Evolutionary conservation across 1,140 invertebrate species (phyloP), one percentile per base, ranked within the genome.

Genomic region (Nylanderia fulva): DNA sequence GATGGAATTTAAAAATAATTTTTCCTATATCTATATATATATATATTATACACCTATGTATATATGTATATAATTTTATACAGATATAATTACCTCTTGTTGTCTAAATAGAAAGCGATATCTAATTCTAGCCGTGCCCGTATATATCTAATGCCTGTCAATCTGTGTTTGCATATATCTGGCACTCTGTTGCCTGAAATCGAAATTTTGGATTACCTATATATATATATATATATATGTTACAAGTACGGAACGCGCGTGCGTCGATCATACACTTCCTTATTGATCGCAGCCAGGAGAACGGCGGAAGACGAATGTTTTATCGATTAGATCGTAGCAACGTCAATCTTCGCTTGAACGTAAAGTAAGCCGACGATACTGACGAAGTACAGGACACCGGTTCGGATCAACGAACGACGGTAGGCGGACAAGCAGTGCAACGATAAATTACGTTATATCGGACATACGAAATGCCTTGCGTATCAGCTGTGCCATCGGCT

Each of bases 381-480:
- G 77, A 82, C 77, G 66, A 82, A 82, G 52, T 71, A 58, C 58
- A 54, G 66, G 42, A 60, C 48, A 58, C 60, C 56, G 61, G 48
- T 36, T 21, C 48, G 64, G 42, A 80, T 71, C 48, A 33, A 69
- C 45, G 42, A n/a, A 54, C 61, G 64, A 71, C 64, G 52, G 52
- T 58, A 71, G 33, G 66, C 66, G 52, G 66, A 45, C 66, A 72
- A 48, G 52, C 39, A 36, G 42, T n/a, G 66, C 66, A 39, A 82
- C 77, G 66, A 82, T 82, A 82, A 82, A 82, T 82, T 82, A 82
- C 52, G 77, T 58, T 72, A 72, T 72, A 72, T 82, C 77, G 71
- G 77, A 82, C 66, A 27, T 71, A 72, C 77, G 77, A 82, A 71
- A 82, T 54, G 33, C 52, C 48, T 33, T 21, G 66, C 66, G 75